Evolutionary conservation across 2,888 invertebrate genomes (phyloP), one percentile per base, ranked within the genome.

Genomic region (Byasa hedistus): DNA sequence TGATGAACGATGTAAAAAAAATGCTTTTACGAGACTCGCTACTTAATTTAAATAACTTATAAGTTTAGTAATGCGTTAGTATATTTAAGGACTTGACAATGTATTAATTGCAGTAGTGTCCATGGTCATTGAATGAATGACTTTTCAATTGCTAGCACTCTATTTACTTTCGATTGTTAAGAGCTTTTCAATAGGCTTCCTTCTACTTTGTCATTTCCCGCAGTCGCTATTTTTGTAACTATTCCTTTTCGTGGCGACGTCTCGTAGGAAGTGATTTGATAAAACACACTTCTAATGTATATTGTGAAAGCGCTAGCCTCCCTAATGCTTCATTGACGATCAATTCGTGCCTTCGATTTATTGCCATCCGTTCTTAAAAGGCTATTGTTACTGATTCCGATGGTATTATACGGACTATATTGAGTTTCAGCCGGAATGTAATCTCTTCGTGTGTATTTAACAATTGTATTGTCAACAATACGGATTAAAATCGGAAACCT

Each of bases 241-340:
- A 76, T 80, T 79, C 82, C 75, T 81, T 86, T 87, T 74, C 77
- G 77, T 78, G 77, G 75, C 77, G 71, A 74, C 79, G 69, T 77
- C 77, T 74, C 72, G 73, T 74, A 87, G 91, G 90, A 91, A 91
- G 83, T 91, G 90, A 91, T 91, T 91, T 85, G 91, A 87, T 88
- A 84, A 89, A 90, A 90, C 85, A 89, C 82, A 86, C 85, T 86
- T 85, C 83, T 88, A 89, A 88, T 89, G 87, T 87, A 83, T 80
- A 89, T 90, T 88, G 87, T 88, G 77, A 81, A 85, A 83, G 87
- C 81, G 84, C 83, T 80, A 79, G 83, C 19, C 80, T 84, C 77
- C 84, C 87, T 89, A 88, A 89, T 87, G 87, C 86, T 80, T 84
- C 82, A 87, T 89, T 85, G 87, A 83, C 82, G 85, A 85, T 83